These are phyloP conservation scores for Bothrops jararaca DNA, from an alignment of 2,113 vertebrate genomes.

Conservation along the genomic window DNA sequence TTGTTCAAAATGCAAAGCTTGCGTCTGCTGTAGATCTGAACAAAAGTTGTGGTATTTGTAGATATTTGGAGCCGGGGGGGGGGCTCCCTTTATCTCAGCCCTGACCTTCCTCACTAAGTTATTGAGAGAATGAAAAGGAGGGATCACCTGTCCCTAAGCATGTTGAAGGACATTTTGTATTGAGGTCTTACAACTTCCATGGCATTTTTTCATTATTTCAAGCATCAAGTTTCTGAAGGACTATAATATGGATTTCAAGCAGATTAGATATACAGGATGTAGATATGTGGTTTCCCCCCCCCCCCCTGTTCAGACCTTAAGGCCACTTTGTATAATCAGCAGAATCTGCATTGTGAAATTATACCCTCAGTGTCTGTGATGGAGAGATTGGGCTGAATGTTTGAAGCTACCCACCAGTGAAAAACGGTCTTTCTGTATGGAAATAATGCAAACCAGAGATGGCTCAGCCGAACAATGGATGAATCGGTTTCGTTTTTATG, in stretches of 20 bases:
- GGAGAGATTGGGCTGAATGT: background rate
- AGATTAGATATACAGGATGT: background rate
- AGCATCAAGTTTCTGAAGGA: background rate
- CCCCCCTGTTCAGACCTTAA: background rate
- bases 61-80: background rate
- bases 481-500: background rate
- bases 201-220: background rate
- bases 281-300: background rate
- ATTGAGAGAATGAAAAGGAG: background rate
- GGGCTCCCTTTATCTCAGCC: background rate
- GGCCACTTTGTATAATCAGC: background rate
- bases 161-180: background rate
- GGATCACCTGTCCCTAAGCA: background rate
- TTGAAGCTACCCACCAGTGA: background rate
- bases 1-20: background rate
- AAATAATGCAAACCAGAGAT: background rate
- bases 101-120: background rate
- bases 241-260: background rate
- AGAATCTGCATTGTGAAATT: background rate
- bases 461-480: background rate
- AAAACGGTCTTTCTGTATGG: background rate
- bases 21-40: background rate
- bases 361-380: background rate
- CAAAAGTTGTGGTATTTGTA: background rate
- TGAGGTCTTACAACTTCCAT: background rate